Conservation (phyloP, 2,797 vertebrate species). For the Balearica regulorum region DNA sequence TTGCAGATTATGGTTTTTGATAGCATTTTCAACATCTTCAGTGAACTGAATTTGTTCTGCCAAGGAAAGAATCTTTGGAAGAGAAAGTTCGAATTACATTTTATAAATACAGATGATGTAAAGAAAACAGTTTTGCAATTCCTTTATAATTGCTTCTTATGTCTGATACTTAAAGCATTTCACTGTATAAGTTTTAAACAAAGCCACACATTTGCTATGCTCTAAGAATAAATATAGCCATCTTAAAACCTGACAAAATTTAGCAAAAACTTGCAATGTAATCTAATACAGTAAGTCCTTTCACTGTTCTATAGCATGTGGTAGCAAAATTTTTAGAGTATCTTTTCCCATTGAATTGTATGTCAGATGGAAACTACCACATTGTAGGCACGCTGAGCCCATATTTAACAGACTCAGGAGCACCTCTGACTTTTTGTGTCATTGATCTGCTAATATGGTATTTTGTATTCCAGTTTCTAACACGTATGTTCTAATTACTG, state of each 20-base stretch:
- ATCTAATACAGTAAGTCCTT: neutral
- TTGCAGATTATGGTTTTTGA: constrained; percentile 83
- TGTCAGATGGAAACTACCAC: neutral
- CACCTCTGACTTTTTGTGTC: neutral
- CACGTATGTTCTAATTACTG: neutral
- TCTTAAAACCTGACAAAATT: neutral
- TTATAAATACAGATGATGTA: neutral
- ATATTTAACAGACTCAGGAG: neutral
- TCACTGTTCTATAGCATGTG: neutral
- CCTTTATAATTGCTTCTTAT: neutral
- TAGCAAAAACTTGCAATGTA: neutral
- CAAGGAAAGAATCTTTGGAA: constrained; percentile 87
- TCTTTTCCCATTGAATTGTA: neutral
- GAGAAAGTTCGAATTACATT: constrained; percentile 20
- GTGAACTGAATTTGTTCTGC: constrained; percentile 98
- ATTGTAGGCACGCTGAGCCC: neutral
- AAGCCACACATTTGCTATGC: neutral
- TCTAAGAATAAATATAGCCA: neutral
- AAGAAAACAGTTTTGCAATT: neutral
- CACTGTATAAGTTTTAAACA: neutral
- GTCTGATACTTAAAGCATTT: neutral
- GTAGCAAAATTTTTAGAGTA: neutral
- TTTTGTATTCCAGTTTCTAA: neutral
- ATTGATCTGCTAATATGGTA: neutral
- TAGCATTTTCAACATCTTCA: constrained; percentile 89